Evolutionary conservation across 1,140 invertebrate genomes (phyloP), one percentile per base, ranked within the genome.

Genomic region (Gonatopus flavifemur): DNA sequence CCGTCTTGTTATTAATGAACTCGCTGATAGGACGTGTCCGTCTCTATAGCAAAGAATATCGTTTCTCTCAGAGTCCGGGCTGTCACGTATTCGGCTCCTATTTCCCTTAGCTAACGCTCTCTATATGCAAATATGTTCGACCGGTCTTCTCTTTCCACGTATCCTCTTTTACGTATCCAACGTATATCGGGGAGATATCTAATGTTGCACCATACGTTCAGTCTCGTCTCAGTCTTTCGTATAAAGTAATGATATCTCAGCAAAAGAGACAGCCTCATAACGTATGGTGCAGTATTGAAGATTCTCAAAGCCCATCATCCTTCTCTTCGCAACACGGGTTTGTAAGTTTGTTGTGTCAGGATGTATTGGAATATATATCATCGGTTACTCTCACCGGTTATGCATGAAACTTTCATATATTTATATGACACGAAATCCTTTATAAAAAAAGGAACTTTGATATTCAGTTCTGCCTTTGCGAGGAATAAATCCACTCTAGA

Each of bases 101-200:
- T 78, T 78, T 78, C 76, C 76, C 71, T 76, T 76, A 74, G 69
- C 70, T 74, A 63, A 74, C 72, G 67, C 72, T 76, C 70, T 78
- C 74, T 78, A 76, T 77, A 78, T 78, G 76, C 72, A 77, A 78
- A 78, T 76, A 67, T 51, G 57, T 22, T 47, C 54, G 53, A 64
- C 59, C 66, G 65, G 63, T 73, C 69, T 60, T 59, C 55, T 64
- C 67, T 60, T 51, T 66, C 46, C 49, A 39, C 53, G 58, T 58
- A 50, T 64, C 57, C 54, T 60, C 46, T 52, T 56, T 49, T 45
- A 45, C 49, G 57, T 45, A 49, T 46, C 48, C 59, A 24, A 37
- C 42, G 46, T n/a, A n/a, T n/a, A n/a, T n/a, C n/a, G 19, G n/a
- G n/a, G 35, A 18, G 7, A 15, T 36, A 18, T 36, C n/a, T n/a